These are phyloP conservation scores for Podarcis cretensis DNA, from an alignment of 2,113 vertebrate species.

Conservation along the genomic window DNA sequence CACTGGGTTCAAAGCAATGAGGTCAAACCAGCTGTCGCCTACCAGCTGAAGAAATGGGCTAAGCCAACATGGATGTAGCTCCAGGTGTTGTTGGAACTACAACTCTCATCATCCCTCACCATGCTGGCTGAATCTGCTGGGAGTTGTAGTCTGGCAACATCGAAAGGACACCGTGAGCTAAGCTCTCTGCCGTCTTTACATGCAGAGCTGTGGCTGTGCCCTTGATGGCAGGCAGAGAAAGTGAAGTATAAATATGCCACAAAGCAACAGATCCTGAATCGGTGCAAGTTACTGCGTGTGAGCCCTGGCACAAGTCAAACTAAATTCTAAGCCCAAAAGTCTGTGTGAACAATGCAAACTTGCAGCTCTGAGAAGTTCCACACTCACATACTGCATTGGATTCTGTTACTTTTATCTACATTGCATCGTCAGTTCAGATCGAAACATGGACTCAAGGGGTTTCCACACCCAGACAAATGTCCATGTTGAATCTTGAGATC, in stretches of 20 bases:
- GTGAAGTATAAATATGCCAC: not conserved
- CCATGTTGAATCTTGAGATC: not conserved
- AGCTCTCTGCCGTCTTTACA: not conserved
- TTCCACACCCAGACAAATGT: not conserved
- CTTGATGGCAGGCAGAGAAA: not conserved
- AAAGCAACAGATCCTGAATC: not conserved
- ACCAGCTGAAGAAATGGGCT: not conserved
- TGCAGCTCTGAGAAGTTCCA: not conserved
- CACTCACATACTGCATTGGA: not conserved
- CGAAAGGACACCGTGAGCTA: too few species aligned
- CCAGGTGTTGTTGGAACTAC: too few species aligned
- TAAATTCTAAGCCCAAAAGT: not conserved
- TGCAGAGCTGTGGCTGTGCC: not conserved
- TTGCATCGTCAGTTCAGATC: not conserved
- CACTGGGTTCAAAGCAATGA: not conserved
- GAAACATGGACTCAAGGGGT: not conserved
- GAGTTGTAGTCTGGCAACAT: too few species aligned
- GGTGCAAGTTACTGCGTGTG: too few species aligned
- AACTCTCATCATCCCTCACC: too few species aligned
- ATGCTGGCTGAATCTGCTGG: too few species aligned
- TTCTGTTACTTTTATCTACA: not conserved
- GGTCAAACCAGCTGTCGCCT: not conserved
- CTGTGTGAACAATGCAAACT: not conserved
- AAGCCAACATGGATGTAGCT: too few species aligned
- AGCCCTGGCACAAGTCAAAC: not conserved